Percentiles rank a stretch among this genome's conserved stretches.
Evolutionary conservation across 2,113 vertebrate species (phyloP).

Genomic region (Tetrao urogallus): DNA sequence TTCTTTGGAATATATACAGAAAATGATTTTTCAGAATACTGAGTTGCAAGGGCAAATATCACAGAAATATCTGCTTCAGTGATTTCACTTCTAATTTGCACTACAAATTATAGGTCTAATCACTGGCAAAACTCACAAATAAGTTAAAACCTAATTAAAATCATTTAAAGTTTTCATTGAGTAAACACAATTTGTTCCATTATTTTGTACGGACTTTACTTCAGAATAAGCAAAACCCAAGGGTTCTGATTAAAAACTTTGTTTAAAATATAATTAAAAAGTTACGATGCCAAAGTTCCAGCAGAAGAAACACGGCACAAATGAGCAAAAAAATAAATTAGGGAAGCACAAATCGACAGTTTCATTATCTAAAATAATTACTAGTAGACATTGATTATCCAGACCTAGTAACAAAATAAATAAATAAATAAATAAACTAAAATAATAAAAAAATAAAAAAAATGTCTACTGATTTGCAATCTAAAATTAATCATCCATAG

Average conservation of each 20-base stretch:
- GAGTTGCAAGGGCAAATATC: background rate
- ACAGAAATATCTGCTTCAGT: background rate
- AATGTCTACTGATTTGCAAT: background rate
- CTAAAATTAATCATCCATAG: constrained; percentile 32
- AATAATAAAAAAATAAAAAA: background rate
- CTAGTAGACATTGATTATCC: constrained; percentile 3
- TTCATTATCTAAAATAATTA: constrained; percentile 6
- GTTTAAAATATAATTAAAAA: background rate
- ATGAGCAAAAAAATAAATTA: background rate
- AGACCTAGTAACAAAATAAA: background rate
- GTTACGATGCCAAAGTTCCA: background rate
- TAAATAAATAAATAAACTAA: background rate
- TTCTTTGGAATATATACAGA: background rate
- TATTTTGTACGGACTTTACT: background rate
- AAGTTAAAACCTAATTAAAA: background rate
- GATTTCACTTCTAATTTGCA: background rate
- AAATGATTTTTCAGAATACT: background rate
- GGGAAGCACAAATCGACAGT: background rate
- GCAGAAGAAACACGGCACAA: background rate
- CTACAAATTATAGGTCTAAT: background rate
- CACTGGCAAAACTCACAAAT: background rate
- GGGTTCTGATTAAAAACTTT: background rate
- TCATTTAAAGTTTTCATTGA: background rate
- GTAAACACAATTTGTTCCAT: background rate
- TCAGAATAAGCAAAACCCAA: background rate